These are phyloP conservation scores for Monopis laevigella DNA, from an alignment of 2,888 invertebrate genomes.

Conservation along the genomic window DNA sequence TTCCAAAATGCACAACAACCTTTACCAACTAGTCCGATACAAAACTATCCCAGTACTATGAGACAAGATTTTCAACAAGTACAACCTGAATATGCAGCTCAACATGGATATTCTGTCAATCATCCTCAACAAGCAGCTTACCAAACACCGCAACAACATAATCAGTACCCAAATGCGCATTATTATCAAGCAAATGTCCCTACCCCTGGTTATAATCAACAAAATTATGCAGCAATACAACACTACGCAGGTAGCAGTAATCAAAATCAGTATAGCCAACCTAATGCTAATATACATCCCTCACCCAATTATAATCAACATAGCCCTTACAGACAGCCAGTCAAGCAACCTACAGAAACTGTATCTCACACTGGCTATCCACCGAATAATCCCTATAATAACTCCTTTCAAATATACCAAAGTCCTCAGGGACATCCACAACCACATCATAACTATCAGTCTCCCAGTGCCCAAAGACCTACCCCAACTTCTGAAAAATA, in stretches of 20 bases:
- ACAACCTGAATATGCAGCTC: constrained; percentile 32
- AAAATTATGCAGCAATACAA: constrained; percentile 20
- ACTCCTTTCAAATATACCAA: constrained; percentile 52
- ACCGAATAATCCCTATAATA: constrained; percentile 25
- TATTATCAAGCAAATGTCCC: constrained; percentile 37
- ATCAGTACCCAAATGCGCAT: constrained; percentile 48
- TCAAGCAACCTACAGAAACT: constrained; percentile 38
- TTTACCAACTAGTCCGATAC: constrained; percentile 7
- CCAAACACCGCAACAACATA: constrained; percentile 53
- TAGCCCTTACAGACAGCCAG: constrained; percentile 42
- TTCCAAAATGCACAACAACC: constrained; percentile 48
- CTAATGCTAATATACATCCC: constrained; percentile 16
- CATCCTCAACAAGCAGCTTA: constrained; percentile 31
- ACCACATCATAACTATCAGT: constrained; percentile 36
- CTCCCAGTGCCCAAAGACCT: constrained; percentile 23
- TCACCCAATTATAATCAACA: constrained; percentile 39
- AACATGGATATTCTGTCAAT: constrained; percentile 44
- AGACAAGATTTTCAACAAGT: constrained; percentile 43
- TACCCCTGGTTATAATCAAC: constrained; percentile 9
- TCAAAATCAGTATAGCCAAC: constrained; percentile 17
- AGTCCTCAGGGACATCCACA: constrained; percentile 35
- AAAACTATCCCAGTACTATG: constrained; percentile 26
- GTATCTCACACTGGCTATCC: constrained; percentile 31
- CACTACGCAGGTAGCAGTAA: constrained; percentile 20
- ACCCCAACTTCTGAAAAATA: constrained; percentile 27